Evolutionary conservation across 2,113 vertebrate species (phyloP).

Genomic region (rat (Rattus norvegicus)): GRCr8 NC_086031.1:73069501-73070000

Average conservation of each 20-base stretch:
- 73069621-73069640: not conserved
- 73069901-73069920: constrained; percentile 8
- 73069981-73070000: not conserved
- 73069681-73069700: not conserved
- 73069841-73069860: not conserved
- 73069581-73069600: not conserved
- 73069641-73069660: not conserved
- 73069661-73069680: not conserved
- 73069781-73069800: not conserved
- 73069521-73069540: not conserved
- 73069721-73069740: not conserved
- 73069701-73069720: not conserved
- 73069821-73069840: constrained; percentile 4
- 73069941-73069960: not conserved
- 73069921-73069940: not conserved
- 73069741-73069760: not conserved
- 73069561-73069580: not conserved
- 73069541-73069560: not conserved
- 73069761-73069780: not conserved
- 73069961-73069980: not conserved
- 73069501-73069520: not conserved
- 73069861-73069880: constrained; percentile 26
- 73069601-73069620: not conserved
- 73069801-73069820: not conserved
- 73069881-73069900: not conserved